Conservation (phyloP, 2,888 invertebrate genomes). For the Pilophorus perplexus region DNA sequence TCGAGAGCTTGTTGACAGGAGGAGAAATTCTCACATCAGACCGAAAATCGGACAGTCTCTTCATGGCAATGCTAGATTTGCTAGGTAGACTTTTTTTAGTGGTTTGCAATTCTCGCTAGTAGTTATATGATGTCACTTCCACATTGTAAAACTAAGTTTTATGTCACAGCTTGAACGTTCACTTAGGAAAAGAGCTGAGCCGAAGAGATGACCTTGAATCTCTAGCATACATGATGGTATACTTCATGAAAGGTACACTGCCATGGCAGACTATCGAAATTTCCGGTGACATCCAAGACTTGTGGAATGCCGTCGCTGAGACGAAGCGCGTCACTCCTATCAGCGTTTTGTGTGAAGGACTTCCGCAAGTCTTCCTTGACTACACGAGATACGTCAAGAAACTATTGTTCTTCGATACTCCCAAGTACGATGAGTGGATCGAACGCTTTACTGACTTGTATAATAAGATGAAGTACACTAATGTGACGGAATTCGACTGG, state of each 20-base stretch:
- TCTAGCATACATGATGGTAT: slow-evolving; percentile 20
- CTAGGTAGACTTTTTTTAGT: not conserved
- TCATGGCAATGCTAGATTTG: slow-evolving; percentile 22
- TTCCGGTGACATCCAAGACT: not conserved
- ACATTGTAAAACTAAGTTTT: not conserved
- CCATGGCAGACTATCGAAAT: slow-evolving; percentile 26
- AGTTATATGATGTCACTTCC: not conserved
- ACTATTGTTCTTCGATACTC: slow-evolving; percentile 12
- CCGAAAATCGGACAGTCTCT: slow-evolving; percentile 22
- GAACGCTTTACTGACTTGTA: slow-evolving; percentile 2
- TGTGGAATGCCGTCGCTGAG: slow-evolving; percentile 2
- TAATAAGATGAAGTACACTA: not conserved
- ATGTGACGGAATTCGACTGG: slow-evolving; percentile 18
- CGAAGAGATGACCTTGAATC: slow-evolving; percentile 30
- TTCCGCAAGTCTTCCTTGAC: slow-evolving; percentile 1
- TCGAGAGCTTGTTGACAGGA: not conserved
- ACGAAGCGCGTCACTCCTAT: slow-evolving; percentile 11
- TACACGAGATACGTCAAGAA: slow-evolving; percentile 14
- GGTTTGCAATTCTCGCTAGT: not conserved
- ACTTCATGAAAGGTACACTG: slow-evolving; percentile 30
- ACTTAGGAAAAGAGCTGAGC: slow-evolving; percentile 21
- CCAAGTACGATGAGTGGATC: slow-evolving; percentile 18
- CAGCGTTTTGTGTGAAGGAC: slow-evolving; percentile 22
- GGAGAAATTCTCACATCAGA: slow-evolving; percentile 16
- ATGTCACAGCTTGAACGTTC: slow-evolving; percentile 15